These are phyloP conservation scores for Reinhardtius hippoglossoides DNA, from an alignment of 2,113 vertebrate genomes.

Conservation along the genomic window DNA sequence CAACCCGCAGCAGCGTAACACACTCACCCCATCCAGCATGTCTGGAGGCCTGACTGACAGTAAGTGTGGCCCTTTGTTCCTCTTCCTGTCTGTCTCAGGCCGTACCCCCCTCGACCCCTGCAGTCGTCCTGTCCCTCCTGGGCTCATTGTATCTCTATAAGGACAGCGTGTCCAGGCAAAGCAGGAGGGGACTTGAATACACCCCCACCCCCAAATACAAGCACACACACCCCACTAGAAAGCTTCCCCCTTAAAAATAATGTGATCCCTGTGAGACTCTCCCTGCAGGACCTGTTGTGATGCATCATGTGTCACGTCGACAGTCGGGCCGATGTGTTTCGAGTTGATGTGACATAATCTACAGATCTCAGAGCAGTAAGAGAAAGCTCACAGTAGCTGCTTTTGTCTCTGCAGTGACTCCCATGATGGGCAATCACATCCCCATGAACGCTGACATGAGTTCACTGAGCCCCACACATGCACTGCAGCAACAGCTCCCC, in stretches of 20 bases:
- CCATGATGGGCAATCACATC: slow-evolving; percentile 96
- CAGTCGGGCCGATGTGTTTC: slow-evolving; percentile 23
- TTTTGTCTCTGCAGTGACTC: slow-evolving; percentile 89
- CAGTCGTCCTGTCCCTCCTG: slow-evolving; percentile 16
- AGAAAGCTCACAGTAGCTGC: slow-evolving; percentile 74
- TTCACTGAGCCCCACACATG: slow-evolving; percentile 94
- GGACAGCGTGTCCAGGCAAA: slow-evolving; percentile 58
- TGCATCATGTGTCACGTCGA: slow-evolving; percentile 60
- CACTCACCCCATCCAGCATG: slow-evolving; percentile 94
- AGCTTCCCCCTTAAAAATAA: slow-evolving; percentile 54
- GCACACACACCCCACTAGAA: slow-evolving; percentile 22
- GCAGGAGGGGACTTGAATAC: slow-evolving; percentile 16
- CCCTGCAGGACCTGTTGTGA: slow-evolving; percentile 39
- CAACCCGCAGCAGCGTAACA: slow-evolving; percentile 96
- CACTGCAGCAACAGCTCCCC: slow-evolving; percentile 92
- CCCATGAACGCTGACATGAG: slow-evolving; percentile 97
- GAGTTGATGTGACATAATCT: slow-evolving; percentile 23
- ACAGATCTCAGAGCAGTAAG: slow-evolving; percentile 20
- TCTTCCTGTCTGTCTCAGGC: slow-evolving; percentile 41
- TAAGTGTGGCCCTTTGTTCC: slow-evolving; percentile 81
- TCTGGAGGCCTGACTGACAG: slow-evolving; percentile 92
- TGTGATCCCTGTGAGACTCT: slow-evolving; percentile 70
- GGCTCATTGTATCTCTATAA: slow-evolving; percentile 25
- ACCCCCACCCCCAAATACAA: neutral
- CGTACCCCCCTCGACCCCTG: neutral